Percentiles rank a stretch among this genome's conserved stretches.
Conservation (phyloP, 1,140 invertebrate genomes). For the Nasonia giraulti region DNA sequence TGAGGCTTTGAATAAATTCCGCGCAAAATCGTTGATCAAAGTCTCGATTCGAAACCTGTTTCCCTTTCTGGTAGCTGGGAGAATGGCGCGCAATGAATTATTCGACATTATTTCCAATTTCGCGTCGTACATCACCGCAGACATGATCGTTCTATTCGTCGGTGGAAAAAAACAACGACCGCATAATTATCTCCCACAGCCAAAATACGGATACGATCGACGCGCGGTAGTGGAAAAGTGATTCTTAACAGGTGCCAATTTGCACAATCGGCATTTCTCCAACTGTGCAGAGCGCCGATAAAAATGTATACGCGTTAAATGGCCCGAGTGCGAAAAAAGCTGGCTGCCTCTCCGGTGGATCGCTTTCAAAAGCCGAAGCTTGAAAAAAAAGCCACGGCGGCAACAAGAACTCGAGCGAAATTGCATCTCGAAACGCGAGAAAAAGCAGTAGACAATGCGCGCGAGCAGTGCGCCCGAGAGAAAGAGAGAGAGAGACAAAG, state of each 20-base stretch:
- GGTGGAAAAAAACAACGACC: neutral
- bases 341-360: neutral
- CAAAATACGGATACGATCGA: neutral
- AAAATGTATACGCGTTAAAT: constrained; percentile 38
- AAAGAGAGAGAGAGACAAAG: constrained; percentile 36
- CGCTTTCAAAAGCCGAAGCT: neutral
- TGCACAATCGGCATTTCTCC: constrained; percentile 7
- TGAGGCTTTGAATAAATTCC: constrained; percentile 1
- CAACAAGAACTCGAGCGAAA: constrained; percentile 6
- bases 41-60: neutral
- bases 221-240: constrained; percentile 2
- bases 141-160: neutral
- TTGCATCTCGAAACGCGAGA: constrained; percentile 44
- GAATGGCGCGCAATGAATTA: too few relatives aligned
- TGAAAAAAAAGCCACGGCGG: constrained; percentile 7
- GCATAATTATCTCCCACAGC: neutral
- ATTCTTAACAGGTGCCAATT: constrained; percentile 25
- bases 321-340: neutral
- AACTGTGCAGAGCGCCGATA: neutral
- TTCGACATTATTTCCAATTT: too few relatives aligned
- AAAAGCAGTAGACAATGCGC: constrained; percentile 35
- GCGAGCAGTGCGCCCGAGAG: neutral
- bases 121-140: too few relatives aligned
- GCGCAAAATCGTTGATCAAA: constrained; percentile 8
- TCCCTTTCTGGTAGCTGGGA: neutral